phyloP scores from a whole-genome alignment of 2,888 invertebrate species.

The Elgonia sp. region DNA sequence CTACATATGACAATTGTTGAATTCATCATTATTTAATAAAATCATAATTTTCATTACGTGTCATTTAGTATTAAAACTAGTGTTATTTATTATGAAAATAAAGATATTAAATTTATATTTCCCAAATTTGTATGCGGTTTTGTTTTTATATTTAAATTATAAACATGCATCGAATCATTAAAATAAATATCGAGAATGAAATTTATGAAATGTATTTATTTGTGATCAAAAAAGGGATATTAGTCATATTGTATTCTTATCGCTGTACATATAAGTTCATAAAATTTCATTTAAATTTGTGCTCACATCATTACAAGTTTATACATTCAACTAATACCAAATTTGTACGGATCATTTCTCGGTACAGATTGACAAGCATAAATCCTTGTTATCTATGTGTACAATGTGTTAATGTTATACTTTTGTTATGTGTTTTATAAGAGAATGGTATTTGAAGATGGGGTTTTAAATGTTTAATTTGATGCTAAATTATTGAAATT shows the following conservation, averaged over 20 bases:
- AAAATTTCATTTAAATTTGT: conserved; percentile 62
- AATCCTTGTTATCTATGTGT: conserved; percentile 47
- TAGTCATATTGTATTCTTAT: conserved; percentile 14
- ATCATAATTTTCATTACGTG: neutral
- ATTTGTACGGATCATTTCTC: conserved; percentile 44
- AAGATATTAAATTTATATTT: too few species aligned
- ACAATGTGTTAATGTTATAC: conserved; percentile 46
- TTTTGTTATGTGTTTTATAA: conserved; percentile 43
- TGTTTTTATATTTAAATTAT: neutral
- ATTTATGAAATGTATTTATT: too few species aligned
- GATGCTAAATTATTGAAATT: neutral
- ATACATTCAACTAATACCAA: conserved; percentile 54
- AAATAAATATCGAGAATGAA: neutral
- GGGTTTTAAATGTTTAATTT: conserved; percentile 36
- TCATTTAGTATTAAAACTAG: too few species aligned
- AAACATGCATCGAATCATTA: too few species aligned
- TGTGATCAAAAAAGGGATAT: neutral
- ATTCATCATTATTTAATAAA: conserved; percentile 10
- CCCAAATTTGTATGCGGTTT: too few species aligned
- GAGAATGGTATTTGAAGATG: conserved; percentile 35
- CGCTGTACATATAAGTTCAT: conserved; percentile 45
- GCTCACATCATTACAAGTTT: conserved; percentile 65
- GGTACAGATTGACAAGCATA: conserved; percentile 43
- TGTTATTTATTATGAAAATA: too few species aligned
- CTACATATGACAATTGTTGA: conserved; percentile 31